Base-by-base conservation (phyloP, 92 coral and sea anemone genomes). In the Epizoanthus stellaris region DNA sequence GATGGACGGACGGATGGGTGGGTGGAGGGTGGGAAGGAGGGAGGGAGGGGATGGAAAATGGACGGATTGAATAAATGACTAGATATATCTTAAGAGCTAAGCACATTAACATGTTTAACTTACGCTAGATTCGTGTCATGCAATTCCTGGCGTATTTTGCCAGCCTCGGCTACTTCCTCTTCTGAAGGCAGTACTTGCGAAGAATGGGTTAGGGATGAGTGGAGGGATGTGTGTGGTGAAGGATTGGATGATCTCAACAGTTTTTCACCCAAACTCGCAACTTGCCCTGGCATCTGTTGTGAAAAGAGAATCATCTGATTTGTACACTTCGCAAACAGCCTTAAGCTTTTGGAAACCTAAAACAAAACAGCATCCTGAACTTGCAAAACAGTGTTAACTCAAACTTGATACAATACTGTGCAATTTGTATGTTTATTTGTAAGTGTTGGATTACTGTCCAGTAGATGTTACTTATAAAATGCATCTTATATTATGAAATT, bases 261-360 rank as follows among this genome's bases (percentile, higher is more conserved):
- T 17, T 77, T 80, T 43, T 82, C 80, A n/a, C 92, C 98, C 21
- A 77, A 87, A 38, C 86, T 88, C 17, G 87, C 90, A 15, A 95
- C 96, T 43, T 85, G 80, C 72, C 87, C 94, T 23, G 98, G 89
- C 12, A 96, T 90, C 95, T 95, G 47, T 40, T 7, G 82, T 77
- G 1, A 77, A 39, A 40, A 60, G 6, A 77, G 3, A 62, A 63
- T 40, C 36, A 2, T 16, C 21, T 15, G 15, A 45, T 11, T 15
- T 11, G 25, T 74, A 54, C 45, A 57, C 43, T 34, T 75, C 39
- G 30, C 63, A 30, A n/a, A 56, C n/a, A 20, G 19, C 14, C 34
- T 38, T 38, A 3, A 17, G 39, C 8, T 15, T 30, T 65, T 65
- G 4, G 70, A 65, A 19, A n/a, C 21, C 38, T 23, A 66, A 38